Conservation (phyloP, 2,888 invertebrate genomes). For the Machimus atricapillus region DNA sequence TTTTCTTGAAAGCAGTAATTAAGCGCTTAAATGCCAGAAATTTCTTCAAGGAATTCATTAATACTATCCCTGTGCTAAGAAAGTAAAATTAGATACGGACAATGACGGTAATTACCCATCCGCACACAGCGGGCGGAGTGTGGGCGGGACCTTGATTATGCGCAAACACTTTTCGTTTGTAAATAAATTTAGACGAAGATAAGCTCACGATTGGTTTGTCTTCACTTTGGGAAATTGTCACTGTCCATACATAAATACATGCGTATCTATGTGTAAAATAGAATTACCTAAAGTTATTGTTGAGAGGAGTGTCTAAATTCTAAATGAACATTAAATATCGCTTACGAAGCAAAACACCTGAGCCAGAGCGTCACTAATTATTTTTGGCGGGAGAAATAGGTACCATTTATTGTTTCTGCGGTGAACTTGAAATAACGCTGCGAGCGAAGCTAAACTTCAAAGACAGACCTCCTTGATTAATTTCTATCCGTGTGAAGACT, state of each 20-base stretch:
- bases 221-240: background rate
- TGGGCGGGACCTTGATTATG: background rate
- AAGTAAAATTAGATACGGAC: background rate
- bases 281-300: background rate
- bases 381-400: background rate
- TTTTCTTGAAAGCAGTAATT: background rate
- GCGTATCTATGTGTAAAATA: background rate
- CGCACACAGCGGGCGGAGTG: background rate
- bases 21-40: background rate
- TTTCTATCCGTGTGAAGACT: background rate
- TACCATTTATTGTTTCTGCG: background rate
- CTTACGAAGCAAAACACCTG: background rate
- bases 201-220: background rate
- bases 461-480: background rate
- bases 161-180: background rate
- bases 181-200: background rate
- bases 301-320: background rate
- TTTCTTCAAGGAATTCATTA: background rate
- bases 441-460: background rate
- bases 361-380: background rate
- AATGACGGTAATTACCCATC: background rate
- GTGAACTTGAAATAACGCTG: background rate
- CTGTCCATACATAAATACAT: background rate
- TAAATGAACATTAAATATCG: background rate
- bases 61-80: background rate